phyloP scores from a whole-genome alignment of 1,140 invertebrate species.

The Zaprionus capensis region DNA sequence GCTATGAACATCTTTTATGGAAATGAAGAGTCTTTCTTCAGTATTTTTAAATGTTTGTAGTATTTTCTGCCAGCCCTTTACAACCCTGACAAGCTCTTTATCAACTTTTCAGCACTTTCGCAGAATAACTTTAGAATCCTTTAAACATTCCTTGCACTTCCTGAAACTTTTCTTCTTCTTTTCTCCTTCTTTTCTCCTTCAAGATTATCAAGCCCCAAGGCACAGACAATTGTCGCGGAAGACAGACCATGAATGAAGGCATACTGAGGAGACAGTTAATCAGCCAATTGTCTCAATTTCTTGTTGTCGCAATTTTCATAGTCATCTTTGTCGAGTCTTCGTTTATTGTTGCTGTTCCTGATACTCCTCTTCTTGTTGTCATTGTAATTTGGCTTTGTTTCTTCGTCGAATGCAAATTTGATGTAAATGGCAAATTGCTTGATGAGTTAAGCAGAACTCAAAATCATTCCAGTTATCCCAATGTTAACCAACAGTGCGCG shows the following conservation, averaged over 20 bases:
- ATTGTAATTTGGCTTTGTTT: conserved; percentile 40
- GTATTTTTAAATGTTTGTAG: too few relatives aligned
- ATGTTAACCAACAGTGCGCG: conserved; percentile 32
- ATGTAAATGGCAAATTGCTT: conserved; percentile 40
- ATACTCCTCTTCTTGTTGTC: not conserved
- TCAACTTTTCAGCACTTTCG: conserved; percentile 19
- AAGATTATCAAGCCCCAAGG: conserved; percentile 53
- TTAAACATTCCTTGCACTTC: conserved; percentile 40
- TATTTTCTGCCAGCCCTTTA: not conserved
- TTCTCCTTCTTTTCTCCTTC: conserved; percentile 22
- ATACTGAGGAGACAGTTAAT: conserved; percentile 44
- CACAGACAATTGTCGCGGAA: conserved; percentile 39
- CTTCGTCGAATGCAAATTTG: conserved; percentile 63
- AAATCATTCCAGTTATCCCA: conserved; percentile 33
- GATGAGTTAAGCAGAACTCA: conserved; percentile 39
- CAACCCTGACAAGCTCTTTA: not conserved
- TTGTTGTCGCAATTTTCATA: conserved; percentile 43
- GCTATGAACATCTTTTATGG: not conserved
- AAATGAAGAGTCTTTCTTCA: too few relatives aligned
- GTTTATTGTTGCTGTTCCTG: not conserved
- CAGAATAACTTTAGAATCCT: conserved; percentile 35
- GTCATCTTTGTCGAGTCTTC: conserved; percentile 45
- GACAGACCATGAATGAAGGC: not conserved
- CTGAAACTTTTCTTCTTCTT: conserved; percentile 21
- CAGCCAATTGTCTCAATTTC: conserved; percentile 74